phyloP scores from a whole-genome alignment of 2,113 vertebrate genomes.

The Erinaceus europaeus region DNA sequence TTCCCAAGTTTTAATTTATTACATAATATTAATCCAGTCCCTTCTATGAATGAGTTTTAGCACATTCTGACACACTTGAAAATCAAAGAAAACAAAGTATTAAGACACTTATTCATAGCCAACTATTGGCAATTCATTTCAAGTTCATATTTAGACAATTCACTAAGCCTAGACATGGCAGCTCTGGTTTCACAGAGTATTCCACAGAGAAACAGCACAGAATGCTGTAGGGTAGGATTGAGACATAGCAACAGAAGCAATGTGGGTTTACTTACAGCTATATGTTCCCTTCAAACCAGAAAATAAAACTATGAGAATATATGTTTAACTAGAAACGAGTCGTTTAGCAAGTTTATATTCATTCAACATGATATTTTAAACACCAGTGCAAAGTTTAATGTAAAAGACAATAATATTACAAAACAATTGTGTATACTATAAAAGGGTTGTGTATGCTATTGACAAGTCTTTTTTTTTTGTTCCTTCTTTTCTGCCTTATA shows the following conservation, averaged over 20 bases:
- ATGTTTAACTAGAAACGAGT: background rate
- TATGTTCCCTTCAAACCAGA: background rate
- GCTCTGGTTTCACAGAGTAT: background rate
- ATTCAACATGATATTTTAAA: slow-evolving; percentile 19
- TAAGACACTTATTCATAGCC: slow-evolving; percentile 1
- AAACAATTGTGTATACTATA: background rate
- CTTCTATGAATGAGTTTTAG: slow-evolving; percentile 16
- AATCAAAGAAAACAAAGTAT: slow-evolving; percentile 12
- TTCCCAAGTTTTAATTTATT: background rate
- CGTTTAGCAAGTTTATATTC: slow-evolving; percentile 30
- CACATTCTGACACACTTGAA: slow-evolving; percentile 8
- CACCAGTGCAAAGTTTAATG: background rate
- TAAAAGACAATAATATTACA: slow-evolving; percentile 27
- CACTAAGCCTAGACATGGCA: background rate
- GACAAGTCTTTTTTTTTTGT: slow-evolving; percentile 6
- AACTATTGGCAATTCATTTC: background rate
- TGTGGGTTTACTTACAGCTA: background rate
- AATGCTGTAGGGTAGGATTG: background rate
- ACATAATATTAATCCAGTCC: background rate
- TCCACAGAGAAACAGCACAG: background rate
- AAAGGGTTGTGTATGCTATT: slow-evolving; percentile 2
- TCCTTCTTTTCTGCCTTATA: slow-evolving; percentile 16
- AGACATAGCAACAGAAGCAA: background rate
- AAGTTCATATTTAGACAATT: background rate
- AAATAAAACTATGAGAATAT: slow-evolving; percentile 9